A percentile compares a stretch with the other conserved stretches of the same genome.
Evolutionary conservation across 2,888 invertebrate species (phyloP).

Genomic region (Drosophila nigritarsus): DNA sequence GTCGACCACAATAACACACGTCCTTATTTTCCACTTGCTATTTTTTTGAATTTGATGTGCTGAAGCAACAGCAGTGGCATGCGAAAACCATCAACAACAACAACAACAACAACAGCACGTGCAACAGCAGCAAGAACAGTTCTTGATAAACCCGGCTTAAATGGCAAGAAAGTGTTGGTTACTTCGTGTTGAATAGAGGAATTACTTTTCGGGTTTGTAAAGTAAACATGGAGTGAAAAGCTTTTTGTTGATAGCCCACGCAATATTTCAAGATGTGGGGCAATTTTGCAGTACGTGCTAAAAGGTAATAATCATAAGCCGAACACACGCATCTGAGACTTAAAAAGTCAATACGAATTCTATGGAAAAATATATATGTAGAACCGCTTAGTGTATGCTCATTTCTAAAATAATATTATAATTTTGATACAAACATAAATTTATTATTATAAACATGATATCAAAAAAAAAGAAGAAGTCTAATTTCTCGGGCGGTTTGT

Average conservation of each 20-base stretch:
- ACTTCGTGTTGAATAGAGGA: constrained; percentile 6
- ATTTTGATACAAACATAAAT: not conserved
- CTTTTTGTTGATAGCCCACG: not conserved
- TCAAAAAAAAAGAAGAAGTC: not conserved
- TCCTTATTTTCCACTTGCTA: constrained; percentile 11
- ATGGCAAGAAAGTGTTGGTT: constrained; percentile 26
- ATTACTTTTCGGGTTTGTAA: constrained; percentile 1
- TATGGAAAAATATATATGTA: not conserved
- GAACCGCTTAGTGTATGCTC: not conserved
- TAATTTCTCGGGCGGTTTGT: not conserved
- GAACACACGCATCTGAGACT: not conserved
- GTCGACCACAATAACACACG: not conserved
- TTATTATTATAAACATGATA: not conserved
- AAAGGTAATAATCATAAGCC: not conserved
- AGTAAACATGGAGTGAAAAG: constrained; percentile 1
- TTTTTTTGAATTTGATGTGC: constrained; percentile 50
- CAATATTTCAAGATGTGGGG: not conserved
- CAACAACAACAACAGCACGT: constrained; percentile 7
- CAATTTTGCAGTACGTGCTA: not conserved
- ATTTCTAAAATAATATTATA: not conserved
- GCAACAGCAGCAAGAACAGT: not conserved
- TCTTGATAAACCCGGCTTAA: constrained; percentile 31
- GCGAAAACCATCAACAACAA: constrained; percentile 24
- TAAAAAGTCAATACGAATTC: not conserved
- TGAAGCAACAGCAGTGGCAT: constrained; percentile 19